phyloP scores from a whole-genome alignment of 2,888 invertebrate genomes.

The Conus canariensis region DNA sequence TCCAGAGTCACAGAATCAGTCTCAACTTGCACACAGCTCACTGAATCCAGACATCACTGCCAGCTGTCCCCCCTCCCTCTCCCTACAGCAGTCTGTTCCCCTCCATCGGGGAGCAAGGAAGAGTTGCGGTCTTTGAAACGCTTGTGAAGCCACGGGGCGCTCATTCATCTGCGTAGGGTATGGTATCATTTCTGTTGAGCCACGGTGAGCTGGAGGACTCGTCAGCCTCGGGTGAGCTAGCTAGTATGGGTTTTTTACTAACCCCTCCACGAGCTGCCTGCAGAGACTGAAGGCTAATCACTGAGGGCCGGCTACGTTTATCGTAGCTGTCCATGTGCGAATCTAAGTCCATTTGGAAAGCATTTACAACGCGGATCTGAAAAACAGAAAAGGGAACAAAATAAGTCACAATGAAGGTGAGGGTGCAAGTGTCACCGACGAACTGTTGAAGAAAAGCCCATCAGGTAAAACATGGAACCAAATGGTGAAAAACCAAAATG shows the following conservation, averaged over 20 bases:
- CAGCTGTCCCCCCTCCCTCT: not conserved
- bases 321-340: slow-evolving; percentile 81
- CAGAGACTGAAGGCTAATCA: slow-evolving; percentile 76
- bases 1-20: not conserved
- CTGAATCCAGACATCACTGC: too few species aligned
- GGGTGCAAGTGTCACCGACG: slow-evolving; percentile 27
- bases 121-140: not conserved
- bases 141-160: not conserved
- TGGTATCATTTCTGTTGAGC: slow-evolving; percentile 73
- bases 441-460: slow-evolving; percentile 17
- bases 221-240: slow-evolving; percentile 73
- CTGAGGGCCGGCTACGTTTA: slow-evolving; percentile 77
- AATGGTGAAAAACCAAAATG: not conserved
- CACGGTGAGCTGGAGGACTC: slow-evolving; percentile 65
- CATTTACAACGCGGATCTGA: slow-evolving; percentile 99
- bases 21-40: too few species aligned
- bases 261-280: slow-evolving; percentile 66
- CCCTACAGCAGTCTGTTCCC: not conserved
- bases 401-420: slow-evolving; percentile 36
- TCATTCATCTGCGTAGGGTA: slow-evolving; percentile 74
- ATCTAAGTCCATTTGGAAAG: slow-evolving; percentile 86
- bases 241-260: slow-evolving; percentile 69
- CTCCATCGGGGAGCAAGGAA: not conserved
- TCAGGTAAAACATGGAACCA: slow-evolving; percentile 33
- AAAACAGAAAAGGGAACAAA: slow-evolving; percentile 62